phyloP scores from a whole-genome alignment of 2,797 vertebrate species.

The Rhinoraja longicauda region DNA sequence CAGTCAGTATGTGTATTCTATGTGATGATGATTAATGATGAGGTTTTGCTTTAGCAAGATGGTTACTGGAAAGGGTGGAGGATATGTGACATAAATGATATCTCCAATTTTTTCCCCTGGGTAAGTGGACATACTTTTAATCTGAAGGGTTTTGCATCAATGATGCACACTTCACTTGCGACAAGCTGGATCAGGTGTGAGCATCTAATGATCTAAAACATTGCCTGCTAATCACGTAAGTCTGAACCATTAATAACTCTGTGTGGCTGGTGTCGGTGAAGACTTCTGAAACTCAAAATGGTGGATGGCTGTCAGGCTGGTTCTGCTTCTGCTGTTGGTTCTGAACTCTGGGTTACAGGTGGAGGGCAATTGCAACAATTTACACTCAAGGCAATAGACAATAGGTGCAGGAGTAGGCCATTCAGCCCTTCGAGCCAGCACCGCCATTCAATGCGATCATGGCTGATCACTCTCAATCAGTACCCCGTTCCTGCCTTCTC shows the following conservation, averaged over 20 bases:
- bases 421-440: too few relatives aligned
- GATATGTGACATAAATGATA: not conserved
- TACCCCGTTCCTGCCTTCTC: too few relatives aligned
- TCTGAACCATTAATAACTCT: not conserved
- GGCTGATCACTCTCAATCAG: too few relatives aligned
- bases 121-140: constrained; percentile 7
- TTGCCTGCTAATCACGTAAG: not conserved
- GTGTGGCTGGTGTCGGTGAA: too few relatives aligned
- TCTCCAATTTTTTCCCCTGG: not conserved
- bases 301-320: not conserved
- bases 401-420: too few relatives aligned
- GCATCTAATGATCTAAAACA: not conserved
- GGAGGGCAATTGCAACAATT: not conserved
- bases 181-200: not conserved
- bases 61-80: not conserved
- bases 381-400: too few relatives aligned
- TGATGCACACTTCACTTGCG: not conserved
- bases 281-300: not conserved
- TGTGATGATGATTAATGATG: not conserved
- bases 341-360: not conserved
- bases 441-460: too few relatives aligned
- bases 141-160: not conserved
- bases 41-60: not conserved
- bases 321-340: not conserved
- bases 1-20: constrained; percentile 2